A percentile compares a stretch with the other conserved stretches of the same genome.
Evolutionary conservation across 2,888 invertebrate species (phyloP).

Genomic region (Aporophyla lueneburgensis): DNA sequence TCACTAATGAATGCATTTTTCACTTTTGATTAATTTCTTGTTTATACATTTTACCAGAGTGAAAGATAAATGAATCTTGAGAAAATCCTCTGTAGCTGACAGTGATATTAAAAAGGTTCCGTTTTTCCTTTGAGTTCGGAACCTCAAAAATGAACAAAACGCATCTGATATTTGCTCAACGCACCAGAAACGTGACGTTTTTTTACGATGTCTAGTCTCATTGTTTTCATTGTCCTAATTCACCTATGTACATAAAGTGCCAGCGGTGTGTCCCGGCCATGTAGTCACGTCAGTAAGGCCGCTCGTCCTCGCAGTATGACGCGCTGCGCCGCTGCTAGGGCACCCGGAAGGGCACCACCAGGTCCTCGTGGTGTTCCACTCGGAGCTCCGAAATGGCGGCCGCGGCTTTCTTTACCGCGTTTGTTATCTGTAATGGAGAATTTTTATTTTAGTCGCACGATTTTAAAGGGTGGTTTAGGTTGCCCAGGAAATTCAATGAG

Average conservation of each 20-base stretch:
- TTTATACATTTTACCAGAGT: not conserved
- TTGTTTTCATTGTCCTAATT: constrained; percentile 11
- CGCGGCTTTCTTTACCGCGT: constrained; percentile 93
- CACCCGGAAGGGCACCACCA: constrained; percentile 97
- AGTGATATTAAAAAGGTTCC: not conserved
- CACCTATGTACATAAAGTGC: constrained; percentile 26
- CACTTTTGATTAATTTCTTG: not conserved
- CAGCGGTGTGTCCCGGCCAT: constrained; percentile 17
- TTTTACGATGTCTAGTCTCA: not conserved
- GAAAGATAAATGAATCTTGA: not conserved
- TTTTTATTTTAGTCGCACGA: not conserved
- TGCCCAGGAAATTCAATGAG: not conserved
- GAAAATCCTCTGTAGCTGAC: not conserved
- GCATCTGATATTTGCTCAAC: not conserved
- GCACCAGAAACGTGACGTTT: not conserved
- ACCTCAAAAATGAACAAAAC: not conserved
- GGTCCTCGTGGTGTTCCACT: constrained; percentile 96
- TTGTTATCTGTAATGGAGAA: constrained; percentile 91
- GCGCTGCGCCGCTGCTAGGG: constrained; percentile 87
- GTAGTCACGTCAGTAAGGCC: constrained; percentile 61
- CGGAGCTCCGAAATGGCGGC: constrained; percentile 94
- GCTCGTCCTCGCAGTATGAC: constrained; percentile 66
- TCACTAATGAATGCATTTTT: not conserved
- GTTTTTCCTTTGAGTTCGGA: not conserved
- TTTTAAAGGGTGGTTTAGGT: not conserved